Base-by-base conservation (phyloP, 2,113 vertebrate genomes). In the Pluvialis apricaria region DNA sequence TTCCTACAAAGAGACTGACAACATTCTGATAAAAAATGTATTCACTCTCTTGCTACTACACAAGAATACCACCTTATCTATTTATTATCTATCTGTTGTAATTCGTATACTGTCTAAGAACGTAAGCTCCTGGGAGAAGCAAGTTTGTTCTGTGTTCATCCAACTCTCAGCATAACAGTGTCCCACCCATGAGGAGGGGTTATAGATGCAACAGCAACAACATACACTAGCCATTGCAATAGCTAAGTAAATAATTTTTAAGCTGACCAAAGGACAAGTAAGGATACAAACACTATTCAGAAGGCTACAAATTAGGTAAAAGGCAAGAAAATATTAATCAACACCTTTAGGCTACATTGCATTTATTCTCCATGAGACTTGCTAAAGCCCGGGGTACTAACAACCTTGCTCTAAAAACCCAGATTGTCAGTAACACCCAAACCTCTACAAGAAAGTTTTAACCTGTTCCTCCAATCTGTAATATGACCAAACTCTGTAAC, bases 401-500 rank as follows among this genome's bases (percentile, higher is more conserved):
- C 22, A 47, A 49, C 21, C 54, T 38, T 68, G 20, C 31, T 45
- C 40, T 55, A 70, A 88, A 18, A 29, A 2, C 4, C 7, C 2
- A 12, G 13, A 54, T 4, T 18, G 8, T 31, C 36, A 79, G 26
- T 12, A 45, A 82, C 47, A 47, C 4, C 3, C 66, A 38, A 20
- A 13, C 8, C 32, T 57, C 38, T 55, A 42, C 0, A 1, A 42
- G 13, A 32, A 82, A 78, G 28, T 81, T 84, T 64, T 34, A 86
- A 85, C 24, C 24, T 84, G 36, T 76, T 66, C 36, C 45, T 81
- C 26, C 36, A 57, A 25, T 21, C 21, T 83, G 57, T 91, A 54
- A 52, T 44, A 42, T 8, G 8, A 92, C 18, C 49, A 61, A 82
- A 98, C 98, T 57, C 40, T 3, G 0, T 18, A 95, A 97, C 96